Conservation (phyloP, 2,113 vertebrate species). For the Falcunculus frontatus region DNA sequence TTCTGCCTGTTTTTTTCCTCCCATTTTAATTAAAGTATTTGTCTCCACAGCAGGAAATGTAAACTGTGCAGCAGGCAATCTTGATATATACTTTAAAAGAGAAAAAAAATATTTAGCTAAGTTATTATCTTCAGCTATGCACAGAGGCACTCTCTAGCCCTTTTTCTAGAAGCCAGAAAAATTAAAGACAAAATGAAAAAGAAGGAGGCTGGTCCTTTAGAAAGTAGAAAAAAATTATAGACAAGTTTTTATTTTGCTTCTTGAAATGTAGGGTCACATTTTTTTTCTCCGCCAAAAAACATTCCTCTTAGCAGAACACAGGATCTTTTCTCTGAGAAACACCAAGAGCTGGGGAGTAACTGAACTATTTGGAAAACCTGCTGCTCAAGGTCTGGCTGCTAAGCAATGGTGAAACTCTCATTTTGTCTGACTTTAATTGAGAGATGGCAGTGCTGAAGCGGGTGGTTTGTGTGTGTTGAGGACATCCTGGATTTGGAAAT, state of each 20-base stretch:
- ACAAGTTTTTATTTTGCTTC: not conserved
- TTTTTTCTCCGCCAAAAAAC: not conserved
- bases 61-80: constrained; percentile 61
- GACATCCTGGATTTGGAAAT: not conserved
- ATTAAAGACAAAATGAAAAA: not conserved
- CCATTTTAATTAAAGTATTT: constrained; percentile 57
- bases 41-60: constrained; percentile 67
- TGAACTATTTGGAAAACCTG: not conserved
- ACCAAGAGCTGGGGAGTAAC: not conserved
- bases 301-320: not conserved
- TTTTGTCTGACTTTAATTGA: not conserved
- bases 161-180: not conserved
- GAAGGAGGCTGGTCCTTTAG: not conserved
- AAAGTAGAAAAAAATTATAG: not conserved
- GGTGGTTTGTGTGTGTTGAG: not conserved
- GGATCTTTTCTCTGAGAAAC: not conserved
- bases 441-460: not conserved
- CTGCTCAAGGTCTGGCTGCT: not conserved
- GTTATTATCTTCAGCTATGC: constrained; percentile 62
- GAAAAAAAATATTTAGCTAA: constrained; percentile 55
- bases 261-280: not conserved
- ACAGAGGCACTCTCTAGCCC: constrained; percentile 24
- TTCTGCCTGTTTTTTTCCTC: not conserved
- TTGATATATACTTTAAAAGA: constrained; percentile 53
- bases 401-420: not conserved